These are phyloP conservation scores for Scylla paramamosain DNA, from an alignment of 1,140 invertebrate species.

Conservation along the genomic window DNA sequence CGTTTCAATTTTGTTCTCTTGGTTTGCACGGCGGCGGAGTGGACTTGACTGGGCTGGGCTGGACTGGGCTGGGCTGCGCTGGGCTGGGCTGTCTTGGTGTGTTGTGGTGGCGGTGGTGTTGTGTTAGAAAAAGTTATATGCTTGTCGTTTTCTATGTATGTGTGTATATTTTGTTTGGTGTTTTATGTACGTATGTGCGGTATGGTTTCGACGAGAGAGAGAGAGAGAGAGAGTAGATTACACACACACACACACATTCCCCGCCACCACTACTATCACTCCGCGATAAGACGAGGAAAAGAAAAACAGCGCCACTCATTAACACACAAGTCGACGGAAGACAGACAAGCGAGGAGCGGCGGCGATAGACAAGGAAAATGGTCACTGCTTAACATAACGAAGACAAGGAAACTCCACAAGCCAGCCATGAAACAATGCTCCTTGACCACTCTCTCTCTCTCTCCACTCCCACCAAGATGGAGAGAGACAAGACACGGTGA, in stretches of 20 bases:
- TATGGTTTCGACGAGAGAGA: background rate
- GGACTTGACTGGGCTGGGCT: too few relatives aligned
- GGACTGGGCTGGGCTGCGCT: too few relatives aligned
- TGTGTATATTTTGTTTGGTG: background rate
- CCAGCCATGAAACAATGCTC: background rate
- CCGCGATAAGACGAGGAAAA: background rate
- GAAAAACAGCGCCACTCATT: background rate
- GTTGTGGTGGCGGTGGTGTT: background rate
- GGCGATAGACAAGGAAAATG: background rate
- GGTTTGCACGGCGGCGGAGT: too few relatives aligned
- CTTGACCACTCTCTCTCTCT: too few relatives aligned
- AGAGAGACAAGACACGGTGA: background rate
- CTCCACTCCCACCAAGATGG: background rate
- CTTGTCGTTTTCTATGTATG: too few relatives aligned
- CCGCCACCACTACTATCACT: too few relatives aligned
- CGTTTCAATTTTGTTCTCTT: background rate
- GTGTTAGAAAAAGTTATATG: background rate
- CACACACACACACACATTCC: too few relatives aligned
- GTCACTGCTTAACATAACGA: background rate
- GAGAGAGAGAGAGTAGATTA: background rate
- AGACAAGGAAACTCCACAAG: background rate
- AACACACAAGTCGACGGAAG: background rate
- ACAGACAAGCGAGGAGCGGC: background rate
- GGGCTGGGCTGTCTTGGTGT: background rate
- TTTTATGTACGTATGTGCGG: background rate